Conservation (phyloP, 2,888 invertebrate species). For the Sepioteuthis lessoniana region DNA sequence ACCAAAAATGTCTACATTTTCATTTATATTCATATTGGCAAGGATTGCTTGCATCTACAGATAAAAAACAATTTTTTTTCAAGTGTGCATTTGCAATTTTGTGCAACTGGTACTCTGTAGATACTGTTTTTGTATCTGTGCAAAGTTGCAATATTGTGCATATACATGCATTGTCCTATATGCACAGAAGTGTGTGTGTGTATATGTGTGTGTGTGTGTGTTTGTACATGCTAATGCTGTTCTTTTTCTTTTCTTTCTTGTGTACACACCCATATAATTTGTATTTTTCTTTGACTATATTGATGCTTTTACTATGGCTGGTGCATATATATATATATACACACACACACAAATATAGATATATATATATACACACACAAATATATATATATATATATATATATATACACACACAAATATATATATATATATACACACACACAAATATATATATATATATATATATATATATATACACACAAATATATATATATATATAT, state of each 20-base stretch:
- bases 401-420: no score
- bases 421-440: no score
- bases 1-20: not conserved
- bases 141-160: not conserved
- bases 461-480: no score
- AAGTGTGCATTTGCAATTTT: not conserved
- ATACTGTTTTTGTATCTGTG: not conserved
- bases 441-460: no score
- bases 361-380: no score
- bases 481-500: no score
- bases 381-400: no score
- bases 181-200: not conserved
- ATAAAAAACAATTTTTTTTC: not conserved
- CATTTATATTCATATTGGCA: conserved; percentile 3
- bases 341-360: not conserved
- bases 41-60: not conserved
- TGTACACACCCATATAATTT: not conserved
- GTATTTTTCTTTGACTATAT: not conserved
- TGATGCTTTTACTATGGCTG: not conserved
- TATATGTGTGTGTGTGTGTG: not conserved
- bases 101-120: not conserved
- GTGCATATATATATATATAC: not conserved
- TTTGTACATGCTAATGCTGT: not conserved
- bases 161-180: not conserved
- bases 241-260: not conserved